A percentile compares a stretch with the other conserved stretches of the same genome.
Conservation (phyloP, 2,113 vertebrate genomes). For the Hippocampus barbouri region DNA sequence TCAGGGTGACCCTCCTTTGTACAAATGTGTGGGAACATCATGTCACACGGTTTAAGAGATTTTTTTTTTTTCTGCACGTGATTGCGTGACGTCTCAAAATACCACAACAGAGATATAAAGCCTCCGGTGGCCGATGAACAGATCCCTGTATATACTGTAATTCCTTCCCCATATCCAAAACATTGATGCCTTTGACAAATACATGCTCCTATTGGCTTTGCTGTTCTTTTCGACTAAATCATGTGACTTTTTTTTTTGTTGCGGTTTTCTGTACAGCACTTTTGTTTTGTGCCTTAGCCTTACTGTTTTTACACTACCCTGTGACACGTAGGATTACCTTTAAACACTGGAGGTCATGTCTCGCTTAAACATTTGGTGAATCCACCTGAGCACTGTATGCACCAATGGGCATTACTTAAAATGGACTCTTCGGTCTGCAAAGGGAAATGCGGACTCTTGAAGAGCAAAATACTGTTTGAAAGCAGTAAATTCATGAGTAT, state of each 20-base stretch:
- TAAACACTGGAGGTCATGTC: conserved; percentile 7
- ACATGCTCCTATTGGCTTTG: background rate
- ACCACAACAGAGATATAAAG: conserved; percentile 5
- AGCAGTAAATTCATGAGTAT: background rate
- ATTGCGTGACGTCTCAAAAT: background rate
- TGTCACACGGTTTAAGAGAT: background rate
- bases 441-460: background rate
- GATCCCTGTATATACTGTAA: background rate
- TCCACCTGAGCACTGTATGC: background rate
- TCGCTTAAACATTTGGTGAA: conserved; percentile 5
- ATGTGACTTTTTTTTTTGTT: conserved; percentile 16
- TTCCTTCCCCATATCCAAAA: background rate
- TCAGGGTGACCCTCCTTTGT: background rate
- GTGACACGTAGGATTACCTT: conserved; percentile 4
- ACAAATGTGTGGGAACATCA: background rate
- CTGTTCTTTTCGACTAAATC: conserved; percentile 18
- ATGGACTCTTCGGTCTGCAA: background rate
- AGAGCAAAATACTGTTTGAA: background rate
- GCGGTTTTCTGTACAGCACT: conserved; percentile 15
- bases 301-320: conserved; percentile 37
- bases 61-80: background rate
- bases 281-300: conserved; percentile 50
- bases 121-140: conserved; percentile 37
- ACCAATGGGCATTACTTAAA: conserved; percentile 9
- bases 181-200: conserved; percentile 8